Evolutionary conservation across 2,113 vertebrate genomes (phyloP).

Genomic region (Epinephelus fuscoguttatus): DNA sequence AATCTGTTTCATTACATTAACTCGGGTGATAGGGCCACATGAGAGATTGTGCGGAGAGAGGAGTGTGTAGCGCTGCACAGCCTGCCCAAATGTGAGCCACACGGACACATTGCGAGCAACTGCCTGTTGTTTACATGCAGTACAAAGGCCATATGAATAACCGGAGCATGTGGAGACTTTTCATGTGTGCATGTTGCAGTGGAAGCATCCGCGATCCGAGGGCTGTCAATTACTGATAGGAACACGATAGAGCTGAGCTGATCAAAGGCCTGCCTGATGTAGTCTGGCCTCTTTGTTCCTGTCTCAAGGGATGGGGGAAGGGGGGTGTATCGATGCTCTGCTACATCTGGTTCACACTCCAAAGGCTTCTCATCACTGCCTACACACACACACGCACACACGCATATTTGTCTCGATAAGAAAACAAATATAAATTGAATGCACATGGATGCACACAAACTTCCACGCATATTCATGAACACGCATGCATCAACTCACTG

Average conservation of each 20-base stretch:
- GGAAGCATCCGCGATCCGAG: constrained; percentile 41
- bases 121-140: constrained; percentile 8
- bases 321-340: constrained; percentile 21
- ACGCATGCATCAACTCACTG: not conserved
- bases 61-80: not conserved
- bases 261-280: constrained; percentile 77
- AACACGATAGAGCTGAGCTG: constrained; percentile 58
- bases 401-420: constrained; percentile 39
- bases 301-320: constrained; percentile 54
- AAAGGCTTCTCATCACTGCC: constrained; percentile 32
- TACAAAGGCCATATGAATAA: not conserved
- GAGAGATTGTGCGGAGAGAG: constrained; percentile 18
- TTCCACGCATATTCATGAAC: not conserved
- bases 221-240: constrained; percentile 72
- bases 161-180: constrained; percentile 13
- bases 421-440: constrained; percentile 39
- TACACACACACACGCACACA: constrained; percentile 15
- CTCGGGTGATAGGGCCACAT: constrained; percentile 54
- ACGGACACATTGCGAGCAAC: not conserved
- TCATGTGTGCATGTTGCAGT: constrained; percentile 13
- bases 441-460: constrained; percentile 3
- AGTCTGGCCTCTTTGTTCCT: constrained; percentile 78
- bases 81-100: not conserved
- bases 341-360: constrained; percentile 55
- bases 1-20: constrained; percentile 74